Evolutionary conservation across 1,140 invertebrate species (phyloP).

Genomic region (Luehdorfia chinensis): DNA sequence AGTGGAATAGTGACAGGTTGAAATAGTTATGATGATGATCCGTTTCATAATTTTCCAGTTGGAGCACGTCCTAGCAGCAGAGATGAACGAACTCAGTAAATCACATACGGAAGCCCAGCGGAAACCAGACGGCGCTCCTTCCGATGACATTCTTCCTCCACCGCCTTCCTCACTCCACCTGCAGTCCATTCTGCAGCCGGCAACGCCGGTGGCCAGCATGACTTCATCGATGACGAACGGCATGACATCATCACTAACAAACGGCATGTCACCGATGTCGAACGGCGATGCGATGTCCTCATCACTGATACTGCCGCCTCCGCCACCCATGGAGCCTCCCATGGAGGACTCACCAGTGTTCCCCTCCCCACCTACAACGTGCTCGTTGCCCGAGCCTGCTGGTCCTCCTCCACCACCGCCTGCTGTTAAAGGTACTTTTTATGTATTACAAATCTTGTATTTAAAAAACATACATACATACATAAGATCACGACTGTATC

Average conservation of each 20-base stretch:
- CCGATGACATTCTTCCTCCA: slow-evolving; percentile 57
- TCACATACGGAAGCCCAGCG: slow-evolving; percentile 54
- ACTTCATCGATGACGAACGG: slow-evolving; percentile 32
- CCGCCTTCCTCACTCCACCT: slow-evolving; percentile 53
- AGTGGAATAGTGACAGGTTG: too few relatives aligned
- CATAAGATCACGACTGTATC: too few relatives aligned
- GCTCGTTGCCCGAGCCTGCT: slow-evolving; percentile 84
- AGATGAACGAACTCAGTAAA: slow-evolving; percentile 65
- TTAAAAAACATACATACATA: too few relatives aligned
- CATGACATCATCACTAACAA: slow-evolving; percentile 35
- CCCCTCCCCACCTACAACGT: slow-evolving; percentile 52
- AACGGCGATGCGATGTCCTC: slow-evolving; percentile 56
- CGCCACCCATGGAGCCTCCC: slow-evolving; percentile 31
- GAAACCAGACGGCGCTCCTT: slow-evolving; percentile 64
- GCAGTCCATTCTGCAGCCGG: slow-evolving; percentile 48
- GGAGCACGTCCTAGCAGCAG: slow-evolving; percentile 67
- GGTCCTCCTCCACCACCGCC: slow-evolving; percentile 81
- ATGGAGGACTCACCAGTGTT: slow-evolving; percentile 46
- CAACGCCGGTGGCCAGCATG: slow-evolving; percentile 30
- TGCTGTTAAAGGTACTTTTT: slow-evolving; percentile 48
- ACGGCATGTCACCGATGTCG: slow-evolving; percentile 38
- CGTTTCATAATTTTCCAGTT: too few relatives aligned
- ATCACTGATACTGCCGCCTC: slow-evolving; percentile 56
- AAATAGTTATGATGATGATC: too few relatives aligned
- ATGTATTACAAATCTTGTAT: too few relatives aligned